phyloP scores from a whole-genome alignment of 2,113 vertebrate species.

The Microtus ochrogaster region DNA sequence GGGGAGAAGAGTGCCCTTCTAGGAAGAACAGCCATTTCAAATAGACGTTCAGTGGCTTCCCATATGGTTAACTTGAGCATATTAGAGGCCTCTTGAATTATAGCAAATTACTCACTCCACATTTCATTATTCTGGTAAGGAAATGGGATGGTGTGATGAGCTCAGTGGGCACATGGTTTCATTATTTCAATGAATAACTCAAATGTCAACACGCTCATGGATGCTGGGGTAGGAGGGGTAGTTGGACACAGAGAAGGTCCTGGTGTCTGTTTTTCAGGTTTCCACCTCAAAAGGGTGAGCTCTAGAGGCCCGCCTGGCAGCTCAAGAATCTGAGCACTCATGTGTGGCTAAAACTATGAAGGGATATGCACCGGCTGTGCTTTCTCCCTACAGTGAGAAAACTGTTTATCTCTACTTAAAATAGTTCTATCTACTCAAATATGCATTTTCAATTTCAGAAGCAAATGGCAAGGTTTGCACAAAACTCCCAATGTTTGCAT shows the following conservation, averaged over 20 bases:
- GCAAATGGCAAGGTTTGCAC: neutral
- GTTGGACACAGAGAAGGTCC: neutral
- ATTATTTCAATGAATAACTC: slow-evolving; percentile 55
- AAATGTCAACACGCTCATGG: slow-evolving; percentile 50
- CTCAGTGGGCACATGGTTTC: slow-evolving; percentile 59
- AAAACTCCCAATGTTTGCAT: neutral
- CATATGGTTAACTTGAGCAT: slow-evolving; percentile 40
- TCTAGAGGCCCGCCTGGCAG: neutral
- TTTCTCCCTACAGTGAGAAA: neutral
- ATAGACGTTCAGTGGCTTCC: slow-evolving; percentile 24
- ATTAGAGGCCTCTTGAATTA: slow-evolving; percentile 9
- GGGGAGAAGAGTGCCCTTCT: neutral
- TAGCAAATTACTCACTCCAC: neutral
- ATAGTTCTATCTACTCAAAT: neutral
- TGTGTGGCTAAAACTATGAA: neutral
- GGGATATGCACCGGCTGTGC: neutral
- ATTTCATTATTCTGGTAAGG: slow-evolving; percentile 63
- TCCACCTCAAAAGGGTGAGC: neutral
- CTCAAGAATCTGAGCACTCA: neutral
- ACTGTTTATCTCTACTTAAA: neutral
- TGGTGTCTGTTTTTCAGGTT: neutral
- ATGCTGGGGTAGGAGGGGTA: neutral
- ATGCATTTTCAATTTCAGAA: neutral
- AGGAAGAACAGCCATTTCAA: slow-evolving; percentile 2
- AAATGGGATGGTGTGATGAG: slow-evolving; percentile 42